Evolutionary conservation across 1,140 invertebrate genomes (phyloP), one percentile per base, ranked within the genome.

Genomic region (Tribolium castaneum): DNA sequence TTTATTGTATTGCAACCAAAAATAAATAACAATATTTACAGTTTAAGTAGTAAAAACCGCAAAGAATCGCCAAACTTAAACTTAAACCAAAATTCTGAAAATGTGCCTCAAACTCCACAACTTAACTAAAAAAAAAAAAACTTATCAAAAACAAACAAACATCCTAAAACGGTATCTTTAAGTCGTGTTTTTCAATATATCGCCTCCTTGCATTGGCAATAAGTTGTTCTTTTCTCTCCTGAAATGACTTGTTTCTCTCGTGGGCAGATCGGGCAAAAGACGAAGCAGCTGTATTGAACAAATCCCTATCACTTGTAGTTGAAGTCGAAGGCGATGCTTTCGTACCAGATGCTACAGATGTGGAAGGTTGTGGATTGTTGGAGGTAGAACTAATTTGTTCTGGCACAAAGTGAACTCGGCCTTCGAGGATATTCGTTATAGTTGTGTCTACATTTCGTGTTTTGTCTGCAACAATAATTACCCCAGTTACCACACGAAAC

Each of bases 391-490:
- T 82, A 3, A 49, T 30, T n/a, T 75, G 49, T 84, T 92, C 90
- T 5, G 93, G 91, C n/a, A 88, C 90, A 83, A 91, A 94, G 34
- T 89, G 87, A 12, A 94, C 90, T 59, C 90, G 88, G 22, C 94
- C 94, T 86, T 95, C 94, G 7, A 96, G 87, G 84, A 96, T 93
- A 86, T 95, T 95, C 7, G 94, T 92, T 73, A 96, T 94, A 5
- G 94, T 95, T 16, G 92, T 86, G 84, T 95, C 94, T 14, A 95
- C 92, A 86, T 92, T 94, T 83, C 90, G 90, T n/a, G 94, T 95
- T 86, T 89, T 89, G 13, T 89, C 94, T 96, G 85, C 52, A 80
- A 79, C 6, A 30, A 39, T 45, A 45, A 45, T 45, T 1, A 10
- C 59, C 9, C 12, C 30, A 13, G 6, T 30, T 30, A 19, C 16